Conservation (phyloP, 2,888 invertebrate species). For the Eristalis intricaria region DNA sequence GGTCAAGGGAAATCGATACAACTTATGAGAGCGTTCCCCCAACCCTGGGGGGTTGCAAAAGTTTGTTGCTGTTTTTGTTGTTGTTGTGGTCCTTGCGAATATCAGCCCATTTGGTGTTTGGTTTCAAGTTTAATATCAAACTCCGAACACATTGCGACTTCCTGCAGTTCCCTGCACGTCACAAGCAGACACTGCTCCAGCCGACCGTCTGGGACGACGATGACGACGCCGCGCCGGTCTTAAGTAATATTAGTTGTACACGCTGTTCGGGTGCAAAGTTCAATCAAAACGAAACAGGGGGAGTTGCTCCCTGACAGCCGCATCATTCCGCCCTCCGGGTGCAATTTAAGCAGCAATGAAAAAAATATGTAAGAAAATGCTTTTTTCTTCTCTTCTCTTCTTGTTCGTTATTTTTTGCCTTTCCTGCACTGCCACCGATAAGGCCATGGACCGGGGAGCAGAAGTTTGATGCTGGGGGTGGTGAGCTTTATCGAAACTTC, state of each 20-base stretch:
- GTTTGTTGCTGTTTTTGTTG: slow-evolving; percentile 16
- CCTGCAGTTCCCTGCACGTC: slow-evolving; percentile 18
- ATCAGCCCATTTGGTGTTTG: slow-evolving; percentile 61
- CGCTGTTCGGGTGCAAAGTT: slow-evolving; percentile 19
- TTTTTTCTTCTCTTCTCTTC: slow-evolving; percentile 23
- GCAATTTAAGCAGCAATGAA: slow-evolving; percentile 55
- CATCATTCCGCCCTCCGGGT: slow-evolving; percentile 50
- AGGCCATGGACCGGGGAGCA: neutral
- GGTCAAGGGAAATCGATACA: slow-evolving; percentile 2
- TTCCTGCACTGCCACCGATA: neutral
- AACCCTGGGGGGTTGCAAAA: neutral
- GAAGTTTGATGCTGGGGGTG: slow-evolving; percentile 25
- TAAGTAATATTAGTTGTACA: slow-evolving; percentile 59
- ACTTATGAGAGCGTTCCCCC: too few species aligned
- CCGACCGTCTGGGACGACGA: neutral
- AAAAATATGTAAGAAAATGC: slow-evolving; percentile 43
- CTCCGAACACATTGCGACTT: slow-evolving; percentile 35
- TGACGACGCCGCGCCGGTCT: slow-evolving; percentile 7
- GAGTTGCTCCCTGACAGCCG: slow-evolving; percentile 16
- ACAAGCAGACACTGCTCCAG: slow-evolving; percentile 41
- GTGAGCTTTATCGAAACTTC: slow-evolving; percentile 62
- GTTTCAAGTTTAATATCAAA: slow-evolving; percentile 69
- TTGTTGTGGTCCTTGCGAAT: neutral
- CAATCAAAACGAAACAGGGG: neutral
- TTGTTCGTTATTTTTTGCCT: neutral